Evolutionary conservation across 2,888 invertebrate species (phyloP).

Genomic region (Ectemnius continuus): DNA sequence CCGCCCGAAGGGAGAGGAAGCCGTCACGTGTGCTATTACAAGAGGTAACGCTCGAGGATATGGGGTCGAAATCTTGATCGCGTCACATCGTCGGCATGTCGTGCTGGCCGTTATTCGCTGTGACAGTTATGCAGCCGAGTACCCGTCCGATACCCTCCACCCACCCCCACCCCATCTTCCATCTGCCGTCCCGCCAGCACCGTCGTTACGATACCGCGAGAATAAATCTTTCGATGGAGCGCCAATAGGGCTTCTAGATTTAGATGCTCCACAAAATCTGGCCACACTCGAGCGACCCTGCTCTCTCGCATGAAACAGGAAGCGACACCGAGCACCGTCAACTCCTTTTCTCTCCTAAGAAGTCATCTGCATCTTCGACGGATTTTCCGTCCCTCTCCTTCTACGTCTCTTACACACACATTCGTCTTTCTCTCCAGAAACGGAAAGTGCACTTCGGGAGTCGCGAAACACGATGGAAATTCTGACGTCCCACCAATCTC

Average conservation of each 20-base stretch:
- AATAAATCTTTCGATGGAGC: constrained; percentile 59
- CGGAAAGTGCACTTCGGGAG: no score
- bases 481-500: no score
- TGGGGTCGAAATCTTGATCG: constrained; percentile 63
- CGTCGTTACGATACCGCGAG: constrained; percentile 58
- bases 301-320: constrained; percentile 42
- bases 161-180: constrained; percentile 8
- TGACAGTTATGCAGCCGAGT: constrained; percentile 64
- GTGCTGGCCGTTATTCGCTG: constrained; percentile 51
- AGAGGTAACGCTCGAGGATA: constrained; percentile 14
- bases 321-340: constrained; percentile 35
- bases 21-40: constrained; percentile 50
- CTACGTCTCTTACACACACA: no score
- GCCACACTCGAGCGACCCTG: constrained; percentile 35
- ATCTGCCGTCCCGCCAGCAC: constrained; percentile 33
- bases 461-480: no score
- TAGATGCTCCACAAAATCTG: constrained; percentile 41
- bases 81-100: constrained; percentile 53
- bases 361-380: constrained; percentile 16
- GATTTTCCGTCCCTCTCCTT: constrained; percentile 3
- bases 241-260: constrained; percentile 45
- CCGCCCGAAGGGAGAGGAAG: constrained; percentile 11
- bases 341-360: neutral
- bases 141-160: no score
- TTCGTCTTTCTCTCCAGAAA: no score